Percentiles rank a stretch among this genome's conserved stretches.
Evolutionary conservation across 2,797 vertebrate species (phyloP).

Genomic region (Geotrypetes seraphini): DNA sequence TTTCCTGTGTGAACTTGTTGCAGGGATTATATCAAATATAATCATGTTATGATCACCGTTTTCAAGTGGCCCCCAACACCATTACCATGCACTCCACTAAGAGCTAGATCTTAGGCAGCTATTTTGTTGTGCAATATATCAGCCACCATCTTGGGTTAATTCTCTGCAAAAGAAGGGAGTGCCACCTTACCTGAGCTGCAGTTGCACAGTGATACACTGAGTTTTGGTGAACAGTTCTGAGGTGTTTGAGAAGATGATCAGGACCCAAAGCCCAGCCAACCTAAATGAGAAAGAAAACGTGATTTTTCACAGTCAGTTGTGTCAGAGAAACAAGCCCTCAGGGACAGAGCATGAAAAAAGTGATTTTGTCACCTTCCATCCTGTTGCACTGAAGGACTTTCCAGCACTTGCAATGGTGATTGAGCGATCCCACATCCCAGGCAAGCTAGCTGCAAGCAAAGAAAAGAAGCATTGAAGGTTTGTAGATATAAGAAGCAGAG

Average conservation of each 20-base stretch:
- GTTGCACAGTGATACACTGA: slow-evolving; percentile 79
- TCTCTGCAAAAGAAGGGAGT: not conserved
- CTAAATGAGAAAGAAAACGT: no score
- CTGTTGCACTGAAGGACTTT: slow-evolving; percentile 86
- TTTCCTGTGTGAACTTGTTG: no score
- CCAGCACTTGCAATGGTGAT: slow-evolving; percentile 80
- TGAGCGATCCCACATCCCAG: slow-evolving; percentile 91
- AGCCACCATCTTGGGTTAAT: no score
- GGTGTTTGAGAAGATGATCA: slow-evolving; percentile 62
- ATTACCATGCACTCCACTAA: no score
- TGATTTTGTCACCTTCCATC: slow-evolving; percentile 76
- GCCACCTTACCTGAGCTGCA: slow-evolving; percentile 67
- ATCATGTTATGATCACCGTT: no score
- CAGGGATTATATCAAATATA: no score
- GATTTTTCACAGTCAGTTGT: no score
- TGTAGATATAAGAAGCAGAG: not conserved
- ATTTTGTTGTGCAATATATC: no score
- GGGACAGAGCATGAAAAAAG: no score
- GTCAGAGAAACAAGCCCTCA: not conserved
- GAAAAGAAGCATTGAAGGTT: slow-evolving; percentile 4
- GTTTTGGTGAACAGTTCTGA: slow-evolving; percentile 83
- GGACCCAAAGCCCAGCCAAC: slow-evolving; percentile 85
- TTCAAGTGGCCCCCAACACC: no score
- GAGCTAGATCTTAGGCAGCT: no score
- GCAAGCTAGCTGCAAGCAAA: slow-evolving; percentile 66